Evolutionary conservation across 2,797 vertebrate genomes (phyloP), one percentile per base, ranked within the genome.

Genomic region (Serranus cabrilla): DNA sequence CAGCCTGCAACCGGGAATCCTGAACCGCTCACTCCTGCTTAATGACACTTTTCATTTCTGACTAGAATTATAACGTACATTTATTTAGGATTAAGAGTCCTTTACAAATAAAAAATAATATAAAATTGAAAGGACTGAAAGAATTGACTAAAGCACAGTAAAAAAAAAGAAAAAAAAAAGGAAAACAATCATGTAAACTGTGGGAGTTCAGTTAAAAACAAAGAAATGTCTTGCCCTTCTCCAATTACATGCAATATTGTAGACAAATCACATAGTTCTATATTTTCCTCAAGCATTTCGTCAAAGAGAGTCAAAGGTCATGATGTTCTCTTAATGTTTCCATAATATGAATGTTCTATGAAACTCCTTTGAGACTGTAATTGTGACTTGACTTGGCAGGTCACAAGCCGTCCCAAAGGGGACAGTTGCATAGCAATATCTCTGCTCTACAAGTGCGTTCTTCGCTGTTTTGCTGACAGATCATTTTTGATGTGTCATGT

Each of bases 1-100:
- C 74, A 76, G 85, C 73, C 86, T 78, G 14, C 71, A 14, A 31
- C 60, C 27, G 76, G 51, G 58, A 71, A 20, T 72, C 42, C 78
- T 34, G 43, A 58, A 52, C 58, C 64, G 70, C 46, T 84, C 21
- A 59, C 10, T 60, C 42, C 66, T 61, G 47, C 42, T 20, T 6
- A 54, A 60, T 65, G 34, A 64, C 42, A 63, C 69, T 73, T 71
- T 83, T 60, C 2, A 73, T 64, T 71, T 65, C 4, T 67, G 55
- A 46, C 25, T 20, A 7, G 25, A 72, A 68, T 37, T 56, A 77
- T 16, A n/a, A 49, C 3, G 5, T 7, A 3, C 25, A 14, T 23
- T 64, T 62, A 68, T 43, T 63, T 31, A 42, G 13, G 65, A 42
- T 3, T 27, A 18, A 7, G 39, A 56, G n/a, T 39, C 1, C 14